phyloP scores from a whole-genome alignment of 2,113 vertebrate species.

The Tetraodon nigroviridis region DNA sequence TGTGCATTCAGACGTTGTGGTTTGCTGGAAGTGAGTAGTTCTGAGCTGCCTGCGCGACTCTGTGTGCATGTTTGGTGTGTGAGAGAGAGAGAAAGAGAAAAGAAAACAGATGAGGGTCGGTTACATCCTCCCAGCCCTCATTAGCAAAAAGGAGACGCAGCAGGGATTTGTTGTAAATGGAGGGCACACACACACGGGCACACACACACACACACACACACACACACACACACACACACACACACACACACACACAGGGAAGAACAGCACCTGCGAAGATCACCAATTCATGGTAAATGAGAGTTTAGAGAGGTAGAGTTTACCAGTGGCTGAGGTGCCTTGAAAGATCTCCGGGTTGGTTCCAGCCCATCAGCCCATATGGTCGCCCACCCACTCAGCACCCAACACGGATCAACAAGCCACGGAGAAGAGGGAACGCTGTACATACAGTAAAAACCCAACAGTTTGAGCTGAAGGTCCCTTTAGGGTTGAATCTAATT shows the following conservation, averaged over 20 bases:
- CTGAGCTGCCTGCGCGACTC: slow-evolving; percentile 46
- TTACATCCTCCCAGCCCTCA: slow-evolving; percentile 47
- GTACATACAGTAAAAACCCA: too few relatives aligned
- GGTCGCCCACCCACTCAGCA: too few relatives aligned
- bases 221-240: background rate
- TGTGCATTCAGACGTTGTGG: slow-evolving; percentile 26
- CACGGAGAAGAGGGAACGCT: too few relatives aligned
- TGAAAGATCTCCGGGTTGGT: too few relatives aligned
- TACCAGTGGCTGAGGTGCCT: too few relatives aligned
- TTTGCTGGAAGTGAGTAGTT: slow-evolving; percentile 50
- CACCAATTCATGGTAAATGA: too few relatives aligned
- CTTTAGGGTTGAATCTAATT: too few relatives aligned
- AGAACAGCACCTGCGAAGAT: background rate
- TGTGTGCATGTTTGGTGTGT: background rate
- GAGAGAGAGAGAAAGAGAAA: slow-evolving; percentile 8
- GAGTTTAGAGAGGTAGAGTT: too few relatives aligned
- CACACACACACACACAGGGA: background rate
- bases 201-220: background rate
- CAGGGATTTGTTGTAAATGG: slow-evolving; percentile 39
- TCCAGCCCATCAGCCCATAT: too few relatives aligned
- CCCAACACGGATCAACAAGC: too few relatives aligned
- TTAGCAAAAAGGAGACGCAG: slow-evolving; percentile 47
- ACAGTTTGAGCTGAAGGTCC: too few relatives aligned
- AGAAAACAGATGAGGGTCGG: slow-evolving; percentile 34
- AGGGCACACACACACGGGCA: slow-evolving; percentile 9